Percentiles rank a stretch among this genome's conserved stretches.
Conservation (phyloP, 2,888 invertebrate genomes). For the Heteropelma amictum region DNA sequence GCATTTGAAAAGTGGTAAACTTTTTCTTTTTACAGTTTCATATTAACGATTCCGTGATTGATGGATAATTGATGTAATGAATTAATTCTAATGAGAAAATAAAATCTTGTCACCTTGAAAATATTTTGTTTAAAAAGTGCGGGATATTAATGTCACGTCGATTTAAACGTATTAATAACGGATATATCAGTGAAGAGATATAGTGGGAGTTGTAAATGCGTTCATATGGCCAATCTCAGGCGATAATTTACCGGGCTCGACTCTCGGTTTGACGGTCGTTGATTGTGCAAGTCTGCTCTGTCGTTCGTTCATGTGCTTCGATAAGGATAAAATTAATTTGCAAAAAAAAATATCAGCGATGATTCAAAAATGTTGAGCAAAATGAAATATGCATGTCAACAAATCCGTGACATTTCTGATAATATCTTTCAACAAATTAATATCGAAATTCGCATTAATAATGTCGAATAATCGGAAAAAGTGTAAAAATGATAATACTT, state of each 20-base stretch:
- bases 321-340: not conserved
- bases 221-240: slow-evolving; percentile 30
- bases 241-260: slow-evolving; percentile 49
- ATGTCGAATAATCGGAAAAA: slow-evolving; percentile 48
- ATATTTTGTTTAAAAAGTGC: not conserved
- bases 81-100: not conserved
- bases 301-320: not conserved
- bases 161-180: slow-evolving; percentile 10
- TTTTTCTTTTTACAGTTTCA: no score
- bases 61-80: no score
- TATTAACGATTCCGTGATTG: no score
- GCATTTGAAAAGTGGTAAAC: no score
- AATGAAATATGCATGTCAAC: not conserved
- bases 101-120: not conserved
- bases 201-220: slow-evolving; percentile 37
- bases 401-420: no score
- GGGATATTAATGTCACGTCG: not conserved
- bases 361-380: not conserved
- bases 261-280: slow-evolving; percentile 5
- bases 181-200: slow-evolving; percentile 26
- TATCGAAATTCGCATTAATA: no score
- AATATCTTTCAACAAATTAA: no score
- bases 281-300: slow-evolving; percentile 29
- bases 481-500: slow-evolving; percentile 36
- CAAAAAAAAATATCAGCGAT: no score